phyloP scores from a whole-genome alignment of 2,113 vertebrate genomes.

The Rhombomys opimus region DNA sequence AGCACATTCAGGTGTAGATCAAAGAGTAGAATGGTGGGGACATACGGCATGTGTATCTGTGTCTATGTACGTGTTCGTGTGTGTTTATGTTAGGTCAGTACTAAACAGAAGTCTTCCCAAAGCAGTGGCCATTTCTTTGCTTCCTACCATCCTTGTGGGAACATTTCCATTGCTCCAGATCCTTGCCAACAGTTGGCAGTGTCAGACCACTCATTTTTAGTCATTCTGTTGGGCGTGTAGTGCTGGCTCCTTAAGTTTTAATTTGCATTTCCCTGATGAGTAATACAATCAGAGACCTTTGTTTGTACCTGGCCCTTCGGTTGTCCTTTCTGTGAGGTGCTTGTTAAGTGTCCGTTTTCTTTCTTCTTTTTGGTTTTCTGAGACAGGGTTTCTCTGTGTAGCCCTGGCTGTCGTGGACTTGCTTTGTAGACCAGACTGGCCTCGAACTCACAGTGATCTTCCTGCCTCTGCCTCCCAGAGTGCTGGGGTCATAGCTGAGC shows the following conservation, averaged over 20 bases:
- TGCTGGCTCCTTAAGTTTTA: conserved; percentile 11
- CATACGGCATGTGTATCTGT: neutral
- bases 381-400: too few species aligned
- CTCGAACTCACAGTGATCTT: too few species aligned
- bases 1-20: neutral
- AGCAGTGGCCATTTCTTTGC: neutral
- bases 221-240: conserved; percentile 1
- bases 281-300: conserved; percentile 30
- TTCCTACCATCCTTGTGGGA: neutral
- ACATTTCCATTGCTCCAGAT: neutral
- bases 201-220: conserved; percentile 13
- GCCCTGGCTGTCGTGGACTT: too few species aligned
- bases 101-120: neutral
- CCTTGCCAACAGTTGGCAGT: neutral
- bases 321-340: neutral
- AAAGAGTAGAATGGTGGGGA: neutral
- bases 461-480: too few species aligned
- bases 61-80: neutral
- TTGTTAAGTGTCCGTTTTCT: neutral
- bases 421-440: too few species aligned
- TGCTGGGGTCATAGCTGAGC: too few species aligned
- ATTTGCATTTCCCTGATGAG: conserved; percentile 61
- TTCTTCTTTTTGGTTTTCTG: too few species aligned
- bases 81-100: neutral
- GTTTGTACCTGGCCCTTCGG: neutral